These are phyloP conservation scores for Cryptoblepharus egeriae DNA, from an alignment of 2,797 vertebrate genomes.

Conservation along the genomic window DNA sequence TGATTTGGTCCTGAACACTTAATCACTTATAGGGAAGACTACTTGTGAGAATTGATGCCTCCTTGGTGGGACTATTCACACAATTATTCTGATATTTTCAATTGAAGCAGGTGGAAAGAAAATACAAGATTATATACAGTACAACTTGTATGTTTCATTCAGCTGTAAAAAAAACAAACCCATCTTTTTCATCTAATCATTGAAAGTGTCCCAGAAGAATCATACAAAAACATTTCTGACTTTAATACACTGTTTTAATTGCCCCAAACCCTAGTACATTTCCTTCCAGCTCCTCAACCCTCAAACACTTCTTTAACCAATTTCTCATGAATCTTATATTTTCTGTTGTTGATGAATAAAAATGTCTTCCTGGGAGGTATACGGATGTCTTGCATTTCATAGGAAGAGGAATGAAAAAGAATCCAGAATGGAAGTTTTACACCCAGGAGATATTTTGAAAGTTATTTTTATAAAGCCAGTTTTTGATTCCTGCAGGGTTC, in stretches of 20 bases:
- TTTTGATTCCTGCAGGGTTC: conserved; percentile 59
- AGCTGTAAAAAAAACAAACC: not conserved
- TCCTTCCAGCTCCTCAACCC: not conserved
- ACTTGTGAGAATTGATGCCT: not conserved
- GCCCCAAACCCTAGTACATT: not conserved
- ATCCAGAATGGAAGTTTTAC: conserved; percentile 56
- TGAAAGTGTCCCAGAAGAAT: not conserved
- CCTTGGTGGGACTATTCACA: not conserved
- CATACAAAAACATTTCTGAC: not conserved
- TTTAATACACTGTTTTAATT: not conserved
- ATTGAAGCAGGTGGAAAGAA: not conserved
- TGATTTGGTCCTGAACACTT: not conserved
- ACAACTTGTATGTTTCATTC: not conserved
- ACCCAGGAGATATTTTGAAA: conserved; percentile 57
- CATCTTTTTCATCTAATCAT: not conserved
- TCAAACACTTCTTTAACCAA: not conserved
- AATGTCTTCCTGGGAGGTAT: conserved; percentile 20
- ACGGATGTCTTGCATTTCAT: conserved; percentile 49
- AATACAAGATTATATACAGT: not conserved
- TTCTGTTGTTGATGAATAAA: not conserved
- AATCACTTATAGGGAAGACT: not conserved
- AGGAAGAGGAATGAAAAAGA: conserved; percentile 36
- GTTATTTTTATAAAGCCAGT: conserved; percentile 60
- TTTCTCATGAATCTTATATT: not conserved
- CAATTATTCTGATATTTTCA: not conserved